These are phyloP conservation scores for Hippoglossus hippoglossus DNA, from an alignment of 2,797 vertebrate species.

Conservation along the genomic window DNA sequence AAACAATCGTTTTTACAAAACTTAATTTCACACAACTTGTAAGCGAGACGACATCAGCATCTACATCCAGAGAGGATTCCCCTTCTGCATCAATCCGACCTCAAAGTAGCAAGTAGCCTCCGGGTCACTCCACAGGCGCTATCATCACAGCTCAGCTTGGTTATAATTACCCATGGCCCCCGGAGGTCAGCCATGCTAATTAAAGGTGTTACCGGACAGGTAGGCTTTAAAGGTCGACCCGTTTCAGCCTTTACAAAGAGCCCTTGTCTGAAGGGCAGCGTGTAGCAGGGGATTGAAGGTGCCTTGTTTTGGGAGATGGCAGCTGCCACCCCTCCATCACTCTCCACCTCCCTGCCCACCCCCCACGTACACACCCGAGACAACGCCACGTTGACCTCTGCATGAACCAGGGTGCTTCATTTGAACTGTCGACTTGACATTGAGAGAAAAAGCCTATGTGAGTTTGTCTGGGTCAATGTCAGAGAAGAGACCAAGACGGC, in stretches of 20 bases:
- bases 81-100: slow-evolving; percentile 1
- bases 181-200: slow-evolving; percentile 68
- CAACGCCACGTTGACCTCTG: slow-evolving; percentile 13
- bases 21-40: slow-evolving; percentile 8
- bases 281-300: slow-evolving; percentile 37
- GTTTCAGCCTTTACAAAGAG: slow-evolving; percentile 60
- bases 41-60: neutral
- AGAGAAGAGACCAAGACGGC: neutral
- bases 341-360: slow-evolving; percentile 5
- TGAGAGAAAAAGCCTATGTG: slow-evolving; percentile 12
- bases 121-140: slow-evolving; percentile 51
- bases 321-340: slow-evolving; percentile 35
- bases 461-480: slow-evolving; percentile 26
- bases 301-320: slow-evolving; percentile 38
- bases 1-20: slow-evolving; percentile 35
- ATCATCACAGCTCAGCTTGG: slow-evolving; percentile 65
- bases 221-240: slow-evolving; percentile 43
- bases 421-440: neutral
- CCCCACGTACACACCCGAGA: slow-evolving; percentile 6
- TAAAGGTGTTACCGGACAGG: slow-evolving; percentile 72
- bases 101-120: neutral
- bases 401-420: slow-evolving; percentile 16
- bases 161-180: slow-evolving; percentile 60
- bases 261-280: slow-evolving; percentile 49
- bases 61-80: neutral